phyloP scores from a whole-genome alignment of 1,140 invertebrate species.

The Planococcus citri region DNA sequence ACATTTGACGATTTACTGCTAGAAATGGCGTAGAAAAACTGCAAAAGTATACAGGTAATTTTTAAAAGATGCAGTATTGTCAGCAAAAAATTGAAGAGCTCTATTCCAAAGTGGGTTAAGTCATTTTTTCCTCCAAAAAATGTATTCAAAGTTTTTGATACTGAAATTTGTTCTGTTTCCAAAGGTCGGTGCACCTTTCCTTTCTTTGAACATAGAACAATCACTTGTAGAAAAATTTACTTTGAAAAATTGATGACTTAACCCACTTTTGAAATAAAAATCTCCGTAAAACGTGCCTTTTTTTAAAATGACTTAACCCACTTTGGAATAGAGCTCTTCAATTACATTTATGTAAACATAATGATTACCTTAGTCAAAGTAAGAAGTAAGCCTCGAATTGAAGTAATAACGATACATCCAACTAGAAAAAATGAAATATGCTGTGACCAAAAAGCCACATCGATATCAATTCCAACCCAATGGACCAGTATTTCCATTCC shows the following conservation, averaged over 20 bases:
- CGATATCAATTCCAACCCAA: conserved; percentile 92
- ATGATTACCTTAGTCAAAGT: conserved; percentile 83
- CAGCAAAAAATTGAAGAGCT: conserved; percentile 13
- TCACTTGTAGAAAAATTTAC: too few species aligned
- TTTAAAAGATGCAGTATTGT: conserved; percentile 13
- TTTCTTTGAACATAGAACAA: too few species aligned
- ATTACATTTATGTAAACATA: not conserved
- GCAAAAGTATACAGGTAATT: conserved; percentile 35
- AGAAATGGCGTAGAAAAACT: conserved; percentile 99
- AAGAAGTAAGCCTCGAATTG: conserved; percentile 86
- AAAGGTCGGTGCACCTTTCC: too few species aligned
- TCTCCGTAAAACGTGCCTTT: too few species aligned
- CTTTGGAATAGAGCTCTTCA: too few species aligned
- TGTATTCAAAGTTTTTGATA: too few species aligned
- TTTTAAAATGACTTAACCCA: too few species aligned
- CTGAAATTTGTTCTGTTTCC: too few species aligned
- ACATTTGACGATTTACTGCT: conserved; percentile 98
- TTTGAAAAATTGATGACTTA: too few species aligned
- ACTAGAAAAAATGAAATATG: conserved; percentile 95
- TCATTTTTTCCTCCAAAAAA: too few species aligned
- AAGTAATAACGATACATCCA: conserved; percentile 96
- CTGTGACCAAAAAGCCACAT: conserved; percentile 97
- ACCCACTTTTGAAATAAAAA: too few species aligned
- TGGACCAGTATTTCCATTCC: conserved; percentile 95
- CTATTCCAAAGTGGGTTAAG: too few species aligned